Base-by-base conservation (phyloP, 2,113 vertebrate species). In the Patagioenas fasciata region DNA sequence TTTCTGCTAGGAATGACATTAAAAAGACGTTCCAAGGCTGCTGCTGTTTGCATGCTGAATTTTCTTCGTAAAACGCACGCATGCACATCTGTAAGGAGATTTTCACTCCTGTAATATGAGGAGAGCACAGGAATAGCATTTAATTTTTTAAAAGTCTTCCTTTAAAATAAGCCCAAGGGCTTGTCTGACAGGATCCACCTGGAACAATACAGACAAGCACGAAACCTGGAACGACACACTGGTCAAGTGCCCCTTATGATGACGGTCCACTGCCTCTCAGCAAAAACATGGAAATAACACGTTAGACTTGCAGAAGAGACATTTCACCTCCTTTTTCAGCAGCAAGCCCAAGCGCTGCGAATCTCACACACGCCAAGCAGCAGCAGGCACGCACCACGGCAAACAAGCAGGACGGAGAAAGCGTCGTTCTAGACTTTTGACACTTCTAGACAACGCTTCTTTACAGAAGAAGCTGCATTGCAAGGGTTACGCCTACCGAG, bases 401-500 rank as follows among this genome's bases (percentile, higher is more conserved):
- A 67, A 56, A 80, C 3, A 38, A 29, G 19, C 20, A 48, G 17
- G 29, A 58, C 3, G 36, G 34, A 73, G 53, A 47, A 23, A 54
- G 42, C 0, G 1, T 29, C 32, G 3, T 6, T 10, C 53, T 2
- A 18, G 40, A 40, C 42, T 9, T 5, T 5, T 16, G 32, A 38
- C 50, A 12, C 9, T 5, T 34, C 64, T 53, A 78, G 28, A 16
- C 29, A 29, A 3, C 19, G 16, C n/a, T 34, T 29, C 29, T 17
- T 2, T 2, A 3, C 19, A 42, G 72, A 61, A 36, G 42, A 5
- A 65, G 53, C 60, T 23, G 36, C n/a, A 87, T 62, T 10, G 19
- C 15, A 40, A 32, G 21, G 0, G 25, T 13, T 10, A 38, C 25
- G 26, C 98, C 44, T 97, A 99, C 99, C 98, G 99, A 99, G 98